A percentile compares a stretch with the other conserved stretches of the same genome.
Evolutionary conservation across 2,888 invertebrate genomes (phyloP).

Genomic region (Lasioglossum oenotherae): DNA sequence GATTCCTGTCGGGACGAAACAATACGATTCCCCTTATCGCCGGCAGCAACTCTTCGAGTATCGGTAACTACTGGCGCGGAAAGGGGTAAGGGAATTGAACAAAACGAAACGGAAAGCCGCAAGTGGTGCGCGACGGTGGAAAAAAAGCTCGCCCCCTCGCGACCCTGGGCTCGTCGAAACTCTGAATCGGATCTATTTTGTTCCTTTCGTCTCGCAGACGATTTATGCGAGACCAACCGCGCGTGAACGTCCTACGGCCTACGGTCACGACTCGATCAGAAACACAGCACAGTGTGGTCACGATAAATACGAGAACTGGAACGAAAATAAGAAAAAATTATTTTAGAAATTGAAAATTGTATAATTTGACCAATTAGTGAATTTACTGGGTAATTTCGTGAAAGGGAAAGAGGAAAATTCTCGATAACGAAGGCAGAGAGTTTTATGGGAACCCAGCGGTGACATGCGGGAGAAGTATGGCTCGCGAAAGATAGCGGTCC

Average conservation of each 20-base stretch:
- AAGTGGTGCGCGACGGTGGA: slow-evolving; percentile 35
- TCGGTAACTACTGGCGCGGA: slow-evolving; percentile 64
- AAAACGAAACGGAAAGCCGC: slow-evolving; percentile 49
- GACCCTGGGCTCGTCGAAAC: background rate
- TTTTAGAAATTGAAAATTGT: too few relatives aligned
- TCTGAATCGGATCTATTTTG: slow-evolving; percentile 1
- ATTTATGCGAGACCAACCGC: slow-evolving; percentile 53
- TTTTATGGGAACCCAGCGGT: background rate
- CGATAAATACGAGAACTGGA: too few relatives aligned
- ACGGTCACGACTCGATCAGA: background rate
- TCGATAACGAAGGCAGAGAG: background rate
- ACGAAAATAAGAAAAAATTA: too few relatives aligned
- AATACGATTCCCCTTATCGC: slow-evolving; percentile 58
- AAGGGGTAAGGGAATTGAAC: slow-evolving; percentile 20
- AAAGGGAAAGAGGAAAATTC: background rate
- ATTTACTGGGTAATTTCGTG: background rate
- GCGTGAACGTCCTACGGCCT: slow-evolving; percentile 22
- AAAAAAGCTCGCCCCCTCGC: slow-evolving; percentile 1
- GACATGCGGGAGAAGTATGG: background rate
- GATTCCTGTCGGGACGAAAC: slow-evolving; percentile 56
- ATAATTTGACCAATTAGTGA: too few relatives aligned
- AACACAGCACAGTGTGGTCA: background rate
- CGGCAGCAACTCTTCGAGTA: slow-evolving; percentile 59
- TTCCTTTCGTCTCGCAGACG: background rate
- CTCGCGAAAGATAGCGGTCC: background rate